Conservation (phyloP, 2,113 vertebrate species). For the Cathartes aura region DNA sequence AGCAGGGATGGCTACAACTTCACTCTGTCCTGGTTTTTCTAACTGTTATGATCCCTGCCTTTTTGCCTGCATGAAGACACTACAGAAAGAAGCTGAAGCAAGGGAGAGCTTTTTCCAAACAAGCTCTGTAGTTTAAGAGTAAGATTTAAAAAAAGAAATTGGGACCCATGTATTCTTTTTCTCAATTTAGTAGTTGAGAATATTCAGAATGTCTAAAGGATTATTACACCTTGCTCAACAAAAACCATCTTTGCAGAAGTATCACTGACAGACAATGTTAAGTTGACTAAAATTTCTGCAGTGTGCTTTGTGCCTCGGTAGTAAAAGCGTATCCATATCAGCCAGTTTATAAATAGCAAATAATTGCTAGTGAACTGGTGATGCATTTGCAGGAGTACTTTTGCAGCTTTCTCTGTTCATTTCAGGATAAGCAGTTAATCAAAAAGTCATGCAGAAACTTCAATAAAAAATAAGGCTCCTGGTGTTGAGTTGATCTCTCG, state of each 20-base stretch:
- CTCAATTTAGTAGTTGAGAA: not conserved
- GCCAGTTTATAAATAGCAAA: constrained; percentile 73
- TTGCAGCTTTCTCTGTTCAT: constrained; percentile 68
- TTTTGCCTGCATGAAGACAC: not conserved
- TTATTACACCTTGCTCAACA: not conserved
- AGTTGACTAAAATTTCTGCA: constrained; percentile 17
- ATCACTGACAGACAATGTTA: not conserved
- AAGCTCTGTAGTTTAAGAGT: not conserved
- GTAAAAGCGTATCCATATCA: constrained; percentile 57
- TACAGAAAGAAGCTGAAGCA: not conserved
- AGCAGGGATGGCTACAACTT: not conserved
- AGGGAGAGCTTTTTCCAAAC: not conserved
- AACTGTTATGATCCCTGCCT: not conserved
- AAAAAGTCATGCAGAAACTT: constrained; percentile 42
- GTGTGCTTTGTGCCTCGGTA: not conserved
- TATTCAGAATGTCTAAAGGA: not conserved
- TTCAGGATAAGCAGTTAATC: constrained; percentile 51
- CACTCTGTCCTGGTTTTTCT: not conserved
- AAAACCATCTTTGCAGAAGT: not conserved
- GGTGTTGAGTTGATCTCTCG: not conserved
- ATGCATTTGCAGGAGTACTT: constrained; percentile 72
- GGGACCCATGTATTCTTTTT: not conserved
- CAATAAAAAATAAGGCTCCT: not conserved
- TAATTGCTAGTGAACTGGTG: constrained; percentile 71
- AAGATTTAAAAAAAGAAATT: not conserved